These are phyloP conservation scores for Phodopus roborovskii DNA, from an alignment of 2,113 vertebrate genomes.

Conservation along the genomic window DNA sequence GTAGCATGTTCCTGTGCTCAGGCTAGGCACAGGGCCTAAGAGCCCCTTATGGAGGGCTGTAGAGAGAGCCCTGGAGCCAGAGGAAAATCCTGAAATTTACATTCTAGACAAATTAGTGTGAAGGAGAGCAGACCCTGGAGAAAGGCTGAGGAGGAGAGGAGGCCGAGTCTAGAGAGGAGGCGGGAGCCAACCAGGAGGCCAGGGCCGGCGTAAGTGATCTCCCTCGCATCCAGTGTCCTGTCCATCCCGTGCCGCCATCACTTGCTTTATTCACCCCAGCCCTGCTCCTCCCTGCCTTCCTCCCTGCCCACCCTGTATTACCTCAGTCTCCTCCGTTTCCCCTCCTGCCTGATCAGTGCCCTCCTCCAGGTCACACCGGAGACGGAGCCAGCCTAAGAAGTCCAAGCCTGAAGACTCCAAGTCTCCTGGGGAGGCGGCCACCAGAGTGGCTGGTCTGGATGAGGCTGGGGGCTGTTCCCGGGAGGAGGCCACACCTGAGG, in stretches of 20 bases:
- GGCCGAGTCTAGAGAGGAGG: constrained; percentile 78
- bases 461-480: constrained; percentile 87
- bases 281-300: neutral
- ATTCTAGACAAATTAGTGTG: constrained; percentile 82
- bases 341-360: constrained; percentile 38
- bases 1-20: neutral
- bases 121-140: constrained; percentile 81
- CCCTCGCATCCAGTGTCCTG: neutral
- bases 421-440: constrained; percentile 88
- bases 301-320: neutral
- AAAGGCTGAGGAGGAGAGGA: constrained; percentile 81
- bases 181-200: constrained; percentile 77
- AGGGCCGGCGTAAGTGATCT: constrained; percentile 77
- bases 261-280: neutral
- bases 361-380: constrained; percentile 91
- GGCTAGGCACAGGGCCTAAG: neutral
- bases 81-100: constrained; percentile 74
- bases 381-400: constrained; percentile 92
- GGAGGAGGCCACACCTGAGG: constrained; percentile 86
- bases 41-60: neutral
- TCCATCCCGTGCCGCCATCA: constrained; percentile 73
- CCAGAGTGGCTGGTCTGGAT: constrained; percentile 87
- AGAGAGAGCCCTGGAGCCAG: neutral
- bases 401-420: constrained; percentile 95
- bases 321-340: neutral